A percentile compares a stretch with the other conserved stretches of the same genome.
Evolutionary conservation across 2,113 vertebrate genomes (phyloP).

Genomic region (Oncorhynchus kisutch): DNA sequence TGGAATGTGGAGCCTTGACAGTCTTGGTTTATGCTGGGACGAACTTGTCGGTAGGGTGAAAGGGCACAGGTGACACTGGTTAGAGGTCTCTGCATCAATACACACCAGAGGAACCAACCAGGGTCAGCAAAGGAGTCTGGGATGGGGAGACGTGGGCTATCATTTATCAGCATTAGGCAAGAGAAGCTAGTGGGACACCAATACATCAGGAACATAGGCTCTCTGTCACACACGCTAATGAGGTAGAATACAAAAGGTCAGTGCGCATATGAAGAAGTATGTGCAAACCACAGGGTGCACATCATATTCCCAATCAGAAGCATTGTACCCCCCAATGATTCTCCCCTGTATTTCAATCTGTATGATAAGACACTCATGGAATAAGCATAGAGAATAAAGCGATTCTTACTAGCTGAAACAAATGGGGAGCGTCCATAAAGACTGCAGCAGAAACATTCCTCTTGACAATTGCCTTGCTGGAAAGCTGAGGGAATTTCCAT

Average conservation of each 20-base stretch:
- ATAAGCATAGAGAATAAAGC: constrained; percentile 44
- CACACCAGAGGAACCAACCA: constrained; percentile 33
- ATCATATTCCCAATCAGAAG: constrained; percentile 26
- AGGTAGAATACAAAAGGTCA: constrained; percentile 61
- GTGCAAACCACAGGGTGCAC: constrained; percentile 22
- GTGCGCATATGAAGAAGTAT: constrained; percentile 22
- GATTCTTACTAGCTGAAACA: constrained; percentile 50
- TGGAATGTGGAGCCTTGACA: not conserved
- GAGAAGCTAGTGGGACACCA: constrained; percentile 41
- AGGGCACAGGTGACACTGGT: constrained; percentile 33
- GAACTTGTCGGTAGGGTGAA: constrained; percentile 44
- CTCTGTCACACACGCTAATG: constrained; percentile 41
- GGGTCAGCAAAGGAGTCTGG: constrained; percentile 38
- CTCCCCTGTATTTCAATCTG: constrained; percentile 52
- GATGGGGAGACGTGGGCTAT: constrained; percentile 23
- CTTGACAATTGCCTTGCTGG: constrained; percentile 47
- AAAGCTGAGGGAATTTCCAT: constrained; percentile 59
- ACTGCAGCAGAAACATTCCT: constrained; percentile 43
- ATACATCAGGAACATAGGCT: constrained; percentile 50
- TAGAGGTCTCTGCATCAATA: constrained; percentile 41
- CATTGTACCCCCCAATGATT: constrained; percentile 29
- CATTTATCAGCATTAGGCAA: constrained; percentile 60
- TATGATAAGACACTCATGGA: constrained; percentile 48
- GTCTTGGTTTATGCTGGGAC: constrained; percentile 13
- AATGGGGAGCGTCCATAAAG: constrained; percentile 34